Evolutionary conservation across 2,888 invertebrate genomes (phyloP).

Genomic region (Geotrupes spiniger): DNA sequence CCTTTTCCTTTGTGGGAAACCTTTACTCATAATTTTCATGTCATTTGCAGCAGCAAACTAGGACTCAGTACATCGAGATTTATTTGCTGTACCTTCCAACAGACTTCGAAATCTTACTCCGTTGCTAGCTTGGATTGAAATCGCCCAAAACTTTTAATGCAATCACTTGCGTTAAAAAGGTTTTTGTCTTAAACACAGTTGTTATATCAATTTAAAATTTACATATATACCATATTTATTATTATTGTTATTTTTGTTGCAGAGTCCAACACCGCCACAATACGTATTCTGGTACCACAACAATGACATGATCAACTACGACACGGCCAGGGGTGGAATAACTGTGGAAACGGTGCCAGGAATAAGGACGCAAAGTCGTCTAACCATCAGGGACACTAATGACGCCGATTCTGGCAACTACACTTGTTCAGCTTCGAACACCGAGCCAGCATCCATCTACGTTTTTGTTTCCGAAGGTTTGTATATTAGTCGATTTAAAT

Average conservation of each 20-base stretch:
- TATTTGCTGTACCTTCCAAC: too few species aligned
- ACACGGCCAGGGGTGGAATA: slow-evolving; percentile 77
- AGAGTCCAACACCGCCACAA: slow-evolving; percentile 90
- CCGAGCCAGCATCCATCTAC: slow-evolving; percentile 83
- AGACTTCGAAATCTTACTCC: too few species aligned
- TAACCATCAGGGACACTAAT: slow-evolving; percentile 79
- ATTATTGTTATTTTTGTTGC: slow-evolving; percentile 43
- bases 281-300: slow-evolving; percentile 97
- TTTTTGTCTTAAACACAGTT: too few species aligned
- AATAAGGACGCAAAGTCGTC: slow-evolving; percentile 79
- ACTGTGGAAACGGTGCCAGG: slow-evolving; percentile 81
- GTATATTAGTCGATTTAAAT: slow-evolving; percentile 30
- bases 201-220: too few species aligned
- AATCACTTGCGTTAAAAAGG: too few species aligned
- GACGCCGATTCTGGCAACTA: slow-evolving; percentile 88
- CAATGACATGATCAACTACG: slow-evolving; percentile 91
- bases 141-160: too few species aligned
- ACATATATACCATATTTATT: too few species aligned
- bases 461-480: slow-evolving; percentile 90
- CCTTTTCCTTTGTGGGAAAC: too few species aligned
- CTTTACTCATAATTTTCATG: too few species aligned
- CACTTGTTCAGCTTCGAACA: slow-evolving; percentile 86
- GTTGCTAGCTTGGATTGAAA: too few species aligned
- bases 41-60: too few species aligned
- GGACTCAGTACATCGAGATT: too few species aligned